A percentile compares a stretch with the other conserved stretches of the same genome.
Evolutionary conservation across 2,113 vertebrate species (phyloP).

Genomic region (Pyxicephalus adspersus): DNA sequence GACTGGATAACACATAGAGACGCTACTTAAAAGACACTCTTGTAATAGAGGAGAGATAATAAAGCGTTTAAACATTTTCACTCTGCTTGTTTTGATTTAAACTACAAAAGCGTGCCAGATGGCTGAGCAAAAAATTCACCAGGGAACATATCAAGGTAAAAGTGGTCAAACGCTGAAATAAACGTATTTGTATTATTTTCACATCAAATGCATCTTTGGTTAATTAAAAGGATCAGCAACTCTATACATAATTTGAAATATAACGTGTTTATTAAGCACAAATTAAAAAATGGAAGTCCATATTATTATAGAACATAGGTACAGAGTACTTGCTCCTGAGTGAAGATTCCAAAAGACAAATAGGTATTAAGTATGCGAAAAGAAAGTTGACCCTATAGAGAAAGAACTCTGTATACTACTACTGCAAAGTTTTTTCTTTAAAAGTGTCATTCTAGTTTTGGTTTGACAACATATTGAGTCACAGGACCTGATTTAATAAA

Average conservation of each 20-base stretch:
- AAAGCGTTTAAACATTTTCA: constrained; percentile 42
- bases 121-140: constrained; percentile 17
- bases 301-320: not conserved
- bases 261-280: not conserved
- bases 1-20: constrained; percentile 37
- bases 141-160: constrained; percentile 48
- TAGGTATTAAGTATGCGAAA: not conserved
- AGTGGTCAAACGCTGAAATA: constrained; percentile 15
- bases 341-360: not conserved
- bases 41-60: constrained; percentile 43
- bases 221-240: constrained; percentile 21
- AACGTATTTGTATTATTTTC: constrained; percentile 4
- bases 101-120: constrained; percentile 33
- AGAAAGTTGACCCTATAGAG: too few species aligned
- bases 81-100: constrained; percentile 42
- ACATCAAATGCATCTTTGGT: constrained; percentile 19
- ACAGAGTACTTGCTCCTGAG: not conserved
- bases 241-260: not conserved
- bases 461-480: too few species aligned
- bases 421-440: too few species aligned
- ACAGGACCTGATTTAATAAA: too few species aligned
- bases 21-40: constrained; percentile 46
- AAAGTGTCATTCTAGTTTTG: too few species aligned
- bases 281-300: not conserved
- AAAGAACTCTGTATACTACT: too few species aligned